Evolutionary conservation across 2,113 vertebrate genomes (phyloP).

Genomic region (Thryonomys swinderianus): DNA sequence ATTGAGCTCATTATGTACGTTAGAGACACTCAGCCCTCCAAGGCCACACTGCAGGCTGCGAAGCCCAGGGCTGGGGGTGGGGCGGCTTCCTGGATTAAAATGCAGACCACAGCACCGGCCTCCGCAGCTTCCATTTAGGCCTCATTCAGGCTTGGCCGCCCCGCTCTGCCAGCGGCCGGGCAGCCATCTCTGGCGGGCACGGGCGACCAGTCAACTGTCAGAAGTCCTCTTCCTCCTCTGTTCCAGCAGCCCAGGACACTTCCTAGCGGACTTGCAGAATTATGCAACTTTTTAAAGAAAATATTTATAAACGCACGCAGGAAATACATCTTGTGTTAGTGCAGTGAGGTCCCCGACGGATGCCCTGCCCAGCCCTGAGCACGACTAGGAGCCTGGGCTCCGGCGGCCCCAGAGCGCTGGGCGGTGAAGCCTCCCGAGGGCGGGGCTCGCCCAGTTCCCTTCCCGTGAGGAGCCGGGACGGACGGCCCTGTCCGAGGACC

Average conservation of each 20-base stretch:
- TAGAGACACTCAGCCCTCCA: constrained; percentile 95
- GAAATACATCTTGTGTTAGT: not conserved
- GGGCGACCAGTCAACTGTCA: not conserved
- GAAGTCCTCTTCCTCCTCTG: not conserved
- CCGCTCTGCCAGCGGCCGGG: constrained; percentile 73
- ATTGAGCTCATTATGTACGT: constrained; percentile 94
- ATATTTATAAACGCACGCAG: not conserved
- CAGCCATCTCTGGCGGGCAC: not conserved
- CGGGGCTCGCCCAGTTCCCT: rapidly evolving
- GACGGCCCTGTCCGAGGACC: not conserved
- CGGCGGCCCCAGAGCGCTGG: rapidly evolving
- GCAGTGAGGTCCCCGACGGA: rapidly evolving
- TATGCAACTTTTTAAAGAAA: not conserved
- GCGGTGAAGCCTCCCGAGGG: rapidly evolving
- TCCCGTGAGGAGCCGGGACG: not conserved
- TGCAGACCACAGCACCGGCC: constrained; percentile 83
- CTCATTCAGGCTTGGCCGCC: constrained; percentile 85
- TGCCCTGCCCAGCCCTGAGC: too few relatives aligned
- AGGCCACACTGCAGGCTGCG: constrained; percentile 90
- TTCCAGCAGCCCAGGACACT: rapidly evolving
- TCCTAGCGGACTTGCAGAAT: not conserved
- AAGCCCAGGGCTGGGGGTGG: constrained; percentile 80
- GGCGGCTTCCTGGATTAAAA: constrained; percentile 86
- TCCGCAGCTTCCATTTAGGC: constrained; percentile 81
- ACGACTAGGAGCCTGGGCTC: rapidly evolving